These are phyloP conservation scores for Trididemnum clinides DNA, from an alignment of 23 tunicate genomes.

Conservation along the genomic window DNA sequence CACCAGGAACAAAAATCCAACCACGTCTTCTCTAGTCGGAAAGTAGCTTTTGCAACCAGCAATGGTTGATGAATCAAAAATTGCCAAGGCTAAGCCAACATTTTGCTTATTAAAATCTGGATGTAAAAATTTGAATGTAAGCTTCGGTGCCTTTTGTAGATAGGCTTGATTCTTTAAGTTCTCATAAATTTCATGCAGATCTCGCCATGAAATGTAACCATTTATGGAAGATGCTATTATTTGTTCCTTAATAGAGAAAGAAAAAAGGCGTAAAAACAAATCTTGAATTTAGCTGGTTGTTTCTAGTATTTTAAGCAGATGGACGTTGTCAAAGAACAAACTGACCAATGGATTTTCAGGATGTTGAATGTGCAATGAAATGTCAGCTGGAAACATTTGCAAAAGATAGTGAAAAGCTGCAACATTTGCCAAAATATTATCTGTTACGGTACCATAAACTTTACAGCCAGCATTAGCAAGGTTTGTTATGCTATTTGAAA, in stretches of 20 bases:
- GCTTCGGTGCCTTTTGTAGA: background rate
- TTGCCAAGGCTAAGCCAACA: conserved; percentile 5
- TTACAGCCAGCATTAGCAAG: background rate
- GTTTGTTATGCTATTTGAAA: background rate
- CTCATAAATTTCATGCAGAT: background rate
- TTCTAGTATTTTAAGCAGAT: background rate
- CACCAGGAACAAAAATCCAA: background rate
- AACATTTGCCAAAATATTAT: no score
- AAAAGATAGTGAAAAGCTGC: background rate
- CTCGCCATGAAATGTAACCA: background rate
- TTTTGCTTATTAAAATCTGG: conserved; percentile 19
- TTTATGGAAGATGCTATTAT: background rate
- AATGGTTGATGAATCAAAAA: conserved; percentile 15
- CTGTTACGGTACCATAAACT: background rate
- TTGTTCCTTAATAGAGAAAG: background rate
- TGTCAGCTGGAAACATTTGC: background rate
- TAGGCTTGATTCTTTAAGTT: background rate
- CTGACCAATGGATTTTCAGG: background rate
- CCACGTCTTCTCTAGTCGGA: conserved; percentile 12
- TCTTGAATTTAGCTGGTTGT: background rate
- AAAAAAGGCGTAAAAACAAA: background rate
- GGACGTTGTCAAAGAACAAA: conserved; percentile 14
- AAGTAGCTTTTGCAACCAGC: conserved; percentile 31
- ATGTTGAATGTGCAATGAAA: background rate
- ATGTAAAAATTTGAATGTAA: conserved; percentile 6